These are phyloP conservation scores for Beaufortia kweichowensis DNA, from an alignment of 2,113 vertebrate genomes.

Conservation along the genomic window DNA sequence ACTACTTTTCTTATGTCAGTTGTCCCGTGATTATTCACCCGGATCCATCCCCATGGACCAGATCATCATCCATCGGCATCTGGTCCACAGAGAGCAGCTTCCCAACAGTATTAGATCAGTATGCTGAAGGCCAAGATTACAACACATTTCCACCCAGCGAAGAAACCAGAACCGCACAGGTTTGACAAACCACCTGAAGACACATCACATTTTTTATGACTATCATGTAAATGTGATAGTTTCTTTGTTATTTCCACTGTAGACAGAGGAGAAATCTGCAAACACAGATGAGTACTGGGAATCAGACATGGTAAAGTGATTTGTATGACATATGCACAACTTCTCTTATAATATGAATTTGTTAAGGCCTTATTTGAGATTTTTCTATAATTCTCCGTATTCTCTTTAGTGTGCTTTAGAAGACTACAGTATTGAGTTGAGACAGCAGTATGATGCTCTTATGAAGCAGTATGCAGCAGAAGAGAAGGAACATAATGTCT, in stretches of 20 bases:
- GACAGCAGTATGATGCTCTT: slow-evolving; percentile 70
- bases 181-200: background rate
- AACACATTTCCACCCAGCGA: background rate
- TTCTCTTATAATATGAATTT: background rate
- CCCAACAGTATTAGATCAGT: background rate
- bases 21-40: background rate
- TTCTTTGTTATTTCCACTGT: slow-evolving; percentile 14
- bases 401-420: slow-evolving; percentile 75
- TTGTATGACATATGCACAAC: too few species aligned
- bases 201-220: background rate
- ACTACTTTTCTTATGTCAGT: background rate
- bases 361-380: background rate
- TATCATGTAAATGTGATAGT: background rate
- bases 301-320: slow-evolving; percentile 71
- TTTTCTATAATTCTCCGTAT: background rate
- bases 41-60: slow-evolving; percentile 1
- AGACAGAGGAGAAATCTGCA: slow-evolving; percentile 69
- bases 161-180: background rate
- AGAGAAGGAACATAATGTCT: slow-evolving; percentile 77
- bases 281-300: slow-evolving; percentile 79
- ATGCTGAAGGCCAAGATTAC: background rate
- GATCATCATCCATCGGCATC: background rate
- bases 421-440: slow-evolving; percentile 61
- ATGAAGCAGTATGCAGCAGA: slow-evolving; percentile 77
- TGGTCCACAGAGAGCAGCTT: background rate